Percentiles rank a stretch among this genome's conserved stretches.
Evolutionary conservation across 2,797 vertebrate species (phyloP).

Genomic region (Sphaeramia orbicularis): DNA sequence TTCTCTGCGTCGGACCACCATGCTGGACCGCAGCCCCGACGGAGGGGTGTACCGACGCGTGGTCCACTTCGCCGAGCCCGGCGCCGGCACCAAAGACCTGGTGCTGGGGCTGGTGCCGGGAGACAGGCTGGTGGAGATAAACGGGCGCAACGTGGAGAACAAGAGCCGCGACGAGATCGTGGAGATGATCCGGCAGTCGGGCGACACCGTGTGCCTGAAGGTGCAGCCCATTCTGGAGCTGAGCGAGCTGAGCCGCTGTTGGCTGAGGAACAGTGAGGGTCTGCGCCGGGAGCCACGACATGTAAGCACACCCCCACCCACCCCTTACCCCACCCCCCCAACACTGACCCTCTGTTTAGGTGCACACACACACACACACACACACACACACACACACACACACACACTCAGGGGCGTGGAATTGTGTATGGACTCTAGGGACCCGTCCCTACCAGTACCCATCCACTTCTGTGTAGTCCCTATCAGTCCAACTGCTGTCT

Average conservation of each 20-base stretch:
- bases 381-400: no score
- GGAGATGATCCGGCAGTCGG: conserved; percentile 98
- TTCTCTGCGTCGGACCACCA: conserved; percentile 94
- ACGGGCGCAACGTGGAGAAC: conserved; percentile 93
- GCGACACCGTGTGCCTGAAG: conserved; percentile 93
- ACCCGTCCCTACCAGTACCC: no score
- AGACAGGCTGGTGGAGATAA: conserved; percentile 95
- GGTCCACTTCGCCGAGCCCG: conserved; percentile 96
- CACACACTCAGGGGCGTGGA: no score
- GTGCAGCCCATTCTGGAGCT: conserved; percentile 97
- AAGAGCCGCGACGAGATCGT: conserved; percentile 97
- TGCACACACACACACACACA: no score
- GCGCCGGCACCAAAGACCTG: conserved; percentile 95
- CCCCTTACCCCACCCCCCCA: no score
- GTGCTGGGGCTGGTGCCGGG: conserved; percentile 94
- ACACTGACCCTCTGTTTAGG: neutral
- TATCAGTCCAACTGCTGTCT: no score
- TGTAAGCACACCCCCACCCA: no score
- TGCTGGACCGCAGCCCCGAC: conserved; percentile 91
- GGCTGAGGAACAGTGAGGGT: conserved; percentile 91
- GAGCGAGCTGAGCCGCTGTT: conserved; percentile 95
- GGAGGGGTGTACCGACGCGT: conserved; percentile 92
- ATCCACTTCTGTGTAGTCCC: no score
- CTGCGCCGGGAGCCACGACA: conserved; percentile 86
- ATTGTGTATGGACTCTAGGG: no score